phyloP scores from a whole-genome alignment of 1,140 invertebrate species.

The Portunus trituberculatus region DNA sequence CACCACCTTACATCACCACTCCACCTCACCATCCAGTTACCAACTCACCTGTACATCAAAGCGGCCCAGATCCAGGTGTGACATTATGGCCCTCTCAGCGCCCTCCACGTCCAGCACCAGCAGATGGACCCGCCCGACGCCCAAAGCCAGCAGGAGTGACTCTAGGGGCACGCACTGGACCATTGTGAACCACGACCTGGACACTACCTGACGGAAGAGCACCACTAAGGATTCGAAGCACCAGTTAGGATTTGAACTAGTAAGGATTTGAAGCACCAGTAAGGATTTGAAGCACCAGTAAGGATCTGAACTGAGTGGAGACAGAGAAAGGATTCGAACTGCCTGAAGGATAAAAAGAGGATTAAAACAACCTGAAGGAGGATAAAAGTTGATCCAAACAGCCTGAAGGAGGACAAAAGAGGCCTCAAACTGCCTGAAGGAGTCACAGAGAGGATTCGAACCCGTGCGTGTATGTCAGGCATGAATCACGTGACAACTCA shows the following conservation, averaged over 20 bases:
- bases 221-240: conserved; percentile 79
- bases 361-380: background rate
- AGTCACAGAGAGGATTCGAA: too few species aligned
- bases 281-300: background rate
- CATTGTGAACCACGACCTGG: conserved; percentile 77
- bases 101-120: conserved; percentile 86
- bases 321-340: background rate
- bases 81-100: conserved; percentile 82
- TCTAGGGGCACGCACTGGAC: conserved; percentile 92
- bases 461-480: background rate
- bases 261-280: background rate
- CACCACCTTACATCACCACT: too few species aligned
- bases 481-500: background rate
- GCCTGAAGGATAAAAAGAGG: too few species aligned
- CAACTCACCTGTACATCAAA: conserved; percentile 72
- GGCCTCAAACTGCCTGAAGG: background rate
- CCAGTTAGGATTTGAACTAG: background rate
- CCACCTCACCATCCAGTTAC: too few species aligned
- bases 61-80: conserved; percentile 57
- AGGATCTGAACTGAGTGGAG: background rate
- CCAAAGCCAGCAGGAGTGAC: conserved; percentile 88
- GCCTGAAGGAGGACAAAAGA: background rate
- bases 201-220: conserved; percentile 38
- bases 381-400: background rate
- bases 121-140: conserved; percentile 86